Evolutionary conservation across 2,888 invertebrate species (phyloP).

Genomic region (Tromatobia lineatoria): DNA sequence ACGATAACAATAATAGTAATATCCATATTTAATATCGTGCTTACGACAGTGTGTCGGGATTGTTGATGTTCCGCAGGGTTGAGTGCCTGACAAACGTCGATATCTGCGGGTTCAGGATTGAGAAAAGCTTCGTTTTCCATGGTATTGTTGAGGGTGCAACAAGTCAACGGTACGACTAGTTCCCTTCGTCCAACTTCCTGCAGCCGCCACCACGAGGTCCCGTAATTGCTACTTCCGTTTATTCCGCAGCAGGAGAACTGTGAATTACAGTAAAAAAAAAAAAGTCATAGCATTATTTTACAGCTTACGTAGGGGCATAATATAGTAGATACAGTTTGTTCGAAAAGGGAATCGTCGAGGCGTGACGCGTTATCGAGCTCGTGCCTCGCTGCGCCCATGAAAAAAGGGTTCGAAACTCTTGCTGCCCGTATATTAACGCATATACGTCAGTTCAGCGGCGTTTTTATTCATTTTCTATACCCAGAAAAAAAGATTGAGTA

Average conservation of each 20-base stretch:
- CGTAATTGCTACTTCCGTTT: slow-evolving; percentile 92
- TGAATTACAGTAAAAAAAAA: slow-evolving; percentile 72
- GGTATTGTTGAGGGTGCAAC: slow-evolving; percentile 89
- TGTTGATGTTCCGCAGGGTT: slow-evolving; percentile 87
- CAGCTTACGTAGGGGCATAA: neutral
- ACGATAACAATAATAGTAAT: neutral
- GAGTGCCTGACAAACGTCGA: slow-evolving; percentile 90
- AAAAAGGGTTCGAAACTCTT: slow-evolving; percentile 27
- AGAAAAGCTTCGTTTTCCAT: slow-evolving; percentile 88
- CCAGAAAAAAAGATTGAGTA: no score
- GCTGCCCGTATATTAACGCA: neutral
- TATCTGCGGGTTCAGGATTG: slow-evolving; percentile 91
- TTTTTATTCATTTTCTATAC: no score
- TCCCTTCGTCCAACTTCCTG: slow-evolving; percentile 91
- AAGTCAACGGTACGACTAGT: slow-evolving; percentile 89
- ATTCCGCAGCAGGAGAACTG: slow-evolving; percentile 94
- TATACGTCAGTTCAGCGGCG: no score
- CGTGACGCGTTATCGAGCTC: slow-evolving; percentile 59
- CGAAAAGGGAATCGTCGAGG: slow-evolving; percentile 54
- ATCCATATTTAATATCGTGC: slow-evolving; percentile 42
- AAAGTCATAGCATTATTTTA: no score
- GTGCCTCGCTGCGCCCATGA: slow-evolving; percentile 49
- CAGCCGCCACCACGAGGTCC: slow-evolving; percentile 92
- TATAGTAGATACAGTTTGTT: slow-evolving; percentile 43
- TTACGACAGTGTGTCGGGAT: slow-evolving; percentile 88